phyloP scores from a whole-genome alignment of 2,113 vertebrate genomes.

The Peucedramus taeniatus region DNA sequence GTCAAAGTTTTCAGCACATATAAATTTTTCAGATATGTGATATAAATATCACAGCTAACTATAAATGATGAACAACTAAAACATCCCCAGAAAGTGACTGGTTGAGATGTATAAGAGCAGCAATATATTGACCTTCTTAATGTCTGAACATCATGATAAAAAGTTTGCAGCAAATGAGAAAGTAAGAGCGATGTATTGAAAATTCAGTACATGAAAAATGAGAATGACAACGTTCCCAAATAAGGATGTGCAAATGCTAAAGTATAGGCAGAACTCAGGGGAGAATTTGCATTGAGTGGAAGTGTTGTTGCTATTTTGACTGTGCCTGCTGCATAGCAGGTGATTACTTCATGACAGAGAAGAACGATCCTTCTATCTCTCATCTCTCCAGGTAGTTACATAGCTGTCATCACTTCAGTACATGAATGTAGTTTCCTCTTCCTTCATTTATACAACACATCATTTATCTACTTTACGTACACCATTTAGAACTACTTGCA shows the following conservation, averaged over 20 bases:
- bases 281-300: conserved; percentile 21
- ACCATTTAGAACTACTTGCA: neutral
- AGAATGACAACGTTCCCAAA: neutral
- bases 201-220: neutral
- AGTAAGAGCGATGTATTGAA: neutral
- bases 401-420: conserved; percentile 14
- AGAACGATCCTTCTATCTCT: conserved; percentile 6
- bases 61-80: neutral
- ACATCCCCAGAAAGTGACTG: neutral
- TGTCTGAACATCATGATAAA: neutral
- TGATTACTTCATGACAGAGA: conserved; percentile 34
- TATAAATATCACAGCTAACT: neutral
- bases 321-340: neutral
- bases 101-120: neutral
- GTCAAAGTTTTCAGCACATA: neutral
- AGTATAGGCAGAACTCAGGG: neutral
- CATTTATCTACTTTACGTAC: conserved; percentile 5
- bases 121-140: neutral
- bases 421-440: neutral
- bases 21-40: neutral
- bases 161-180: neutral
- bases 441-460: conserved; percentile 1
- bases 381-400: conserved; percentile 21
- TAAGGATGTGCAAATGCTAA: neutral
- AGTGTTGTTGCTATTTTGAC: neutral